Conservation (phyloP, 2,797 vertebrate species). For the Arctocebus calabarensis region DNA sequence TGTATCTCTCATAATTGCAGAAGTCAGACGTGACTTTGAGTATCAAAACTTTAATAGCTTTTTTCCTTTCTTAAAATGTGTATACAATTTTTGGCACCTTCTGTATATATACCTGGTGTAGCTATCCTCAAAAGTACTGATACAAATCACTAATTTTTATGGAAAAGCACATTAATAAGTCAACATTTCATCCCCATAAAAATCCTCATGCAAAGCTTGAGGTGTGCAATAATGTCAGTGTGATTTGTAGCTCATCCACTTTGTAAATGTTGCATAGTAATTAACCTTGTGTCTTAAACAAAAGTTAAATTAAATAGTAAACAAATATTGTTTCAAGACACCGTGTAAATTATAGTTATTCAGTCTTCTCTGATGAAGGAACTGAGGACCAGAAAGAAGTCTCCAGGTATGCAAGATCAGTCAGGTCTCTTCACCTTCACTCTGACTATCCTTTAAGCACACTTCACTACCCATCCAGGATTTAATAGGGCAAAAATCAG, state of each 20-base stretch:
- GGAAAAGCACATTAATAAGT: not conserved
- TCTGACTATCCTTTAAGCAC: not conserved
- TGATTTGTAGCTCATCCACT: constrained; percentile 64
- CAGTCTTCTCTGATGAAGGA: not conserved
- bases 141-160: not conserved
- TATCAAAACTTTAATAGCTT: too few species aligned
- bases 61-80: too few species aligned
- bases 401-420: not conserved
- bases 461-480: not conserved
- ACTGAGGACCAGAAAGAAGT: not conserved
- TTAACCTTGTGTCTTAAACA: constrained; percentile 77
- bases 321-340: not conserved
- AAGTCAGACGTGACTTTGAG: too few species aligned
- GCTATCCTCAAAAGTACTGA: not conserved
- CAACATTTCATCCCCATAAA: not conserved
- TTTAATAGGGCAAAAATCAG: not conserved
- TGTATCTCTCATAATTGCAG: too few species aligned
- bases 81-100: too few species aligned
- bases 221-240: constrained; percentile 5
- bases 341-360: not conserved
- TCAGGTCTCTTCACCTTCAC: not conserved
- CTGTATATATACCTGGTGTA: not conserved
- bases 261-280: constrained; percentile 67
- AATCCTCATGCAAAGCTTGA: not conserved
- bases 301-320: constrained; percentile 57